Evolutionary conservation across 23 tunicate species (phyloP).

Genomic region (Styela clava): DNA sequence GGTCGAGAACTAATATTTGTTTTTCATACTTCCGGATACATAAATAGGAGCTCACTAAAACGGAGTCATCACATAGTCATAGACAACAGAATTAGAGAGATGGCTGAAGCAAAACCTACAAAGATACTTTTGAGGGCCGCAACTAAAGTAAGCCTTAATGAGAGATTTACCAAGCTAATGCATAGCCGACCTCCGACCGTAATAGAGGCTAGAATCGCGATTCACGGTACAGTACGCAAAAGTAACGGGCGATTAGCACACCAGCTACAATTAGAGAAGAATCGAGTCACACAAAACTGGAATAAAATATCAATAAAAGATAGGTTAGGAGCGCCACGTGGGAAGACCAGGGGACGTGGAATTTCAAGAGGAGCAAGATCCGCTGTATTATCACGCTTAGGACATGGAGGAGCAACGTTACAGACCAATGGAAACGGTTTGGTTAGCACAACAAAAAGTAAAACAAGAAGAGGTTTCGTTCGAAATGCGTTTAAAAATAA

Average conservation of each 20-base stretch:
- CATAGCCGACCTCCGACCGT: not conserved
- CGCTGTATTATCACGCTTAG: not conserved
- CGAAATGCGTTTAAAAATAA: not conserved
- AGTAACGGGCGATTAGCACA: not conserved
- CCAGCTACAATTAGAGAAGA: not conserved
- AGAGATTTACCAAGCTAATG: not conserved
- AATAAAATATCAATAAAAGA: not conserved
- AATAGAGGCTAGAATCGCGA: not conserved
- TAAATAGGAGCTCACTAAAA: too few species aligned
- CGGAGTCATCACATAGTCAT: too few species aligned
- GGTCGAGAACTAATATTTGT: too few species aligned
- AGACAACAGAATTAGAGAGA: too few species aligned
- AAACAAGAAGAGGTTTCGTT: not conserved
- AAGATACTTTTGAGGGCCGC: too few species aligned
- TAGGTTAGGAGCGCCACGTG: not conserved
- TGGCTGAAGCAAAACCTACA: not conserved
- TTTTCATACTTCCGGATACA: too few species aligned
- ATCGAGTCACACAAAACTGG: not conserved
- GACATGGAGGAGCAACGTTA: not conserved
- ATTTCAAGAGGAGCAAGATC: not conserved
- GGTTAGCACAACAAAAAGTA: not conserved
- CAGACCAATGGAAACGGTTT: not conserved
- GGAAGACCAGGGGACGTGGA: not conserved
- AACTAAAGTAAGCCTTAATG: not conserved
- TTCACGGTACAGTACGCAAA: not conserved